Percentiles rank a stretch among this genome's conserved stretches.
These are phyloP conservation scores for Polydrusus pterygomalis DNA, from an alignment of 2,888 invertebrate species.

Conservation along the genomic window DNA sequence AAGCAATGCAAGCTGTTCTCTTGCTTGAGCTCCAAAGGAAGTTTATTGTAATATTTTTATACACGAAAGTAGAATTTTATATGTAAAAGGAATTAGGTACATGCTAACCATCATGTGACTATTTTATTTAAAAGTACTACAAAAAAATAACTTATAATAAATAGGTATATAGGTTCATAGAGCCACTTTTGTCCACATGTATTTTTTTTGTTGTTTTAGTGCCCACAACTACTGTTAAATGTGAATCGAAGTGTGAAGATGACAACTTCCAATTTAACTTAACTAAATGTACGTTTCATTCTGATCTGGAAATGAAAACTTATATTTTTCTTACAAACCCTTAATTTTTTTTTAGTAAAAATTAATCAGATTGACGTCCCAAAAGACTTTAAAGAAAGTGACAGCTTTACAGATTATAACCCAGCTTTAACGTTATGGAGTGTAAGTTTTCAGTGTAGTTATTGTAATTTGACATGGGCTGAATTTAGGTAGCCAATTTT, in stretches of 20 bases:
- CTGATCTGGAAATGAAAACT: neutral
- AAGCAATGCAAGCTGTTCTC: too few relatives aligned
- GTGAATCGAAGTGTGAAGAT: constrained; percentile 47
- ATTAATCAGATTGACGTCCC: constrained; percentile 50
- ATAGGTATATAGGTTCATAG: too few relatives aligned
- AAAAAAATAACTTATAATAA: too few relatives aligned
- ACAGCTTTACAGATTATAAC: constrained; percentile 63
- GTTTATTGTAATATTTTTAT: too few relatives aligned
- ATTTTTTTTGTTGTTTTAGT: constrained; percentile 50
- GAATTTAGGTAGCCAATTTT: too few relatives aligned
- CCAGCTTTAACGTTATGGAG: constrained; percentile 65
- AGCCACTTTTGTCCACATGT: too few relatives aligned
- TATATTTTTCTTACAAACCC: neutral
- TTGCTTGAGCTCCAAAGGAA: too few relatives aligned
- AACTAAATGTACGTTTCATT: constrained; percentile 35
- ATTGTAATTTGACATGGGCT: too few relatives aligned
- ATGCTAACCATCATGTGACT: too few relatives aligned
- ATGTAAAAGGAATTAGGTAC: too few relatives aligned
- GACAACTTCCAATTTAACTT: constrained; percentile 26
- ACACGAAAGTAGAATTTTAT: too few relatives aligned
- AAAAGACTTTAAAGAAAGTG: constrained; percentile 59
- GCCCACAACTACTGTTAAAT: constrained; percentile 40
- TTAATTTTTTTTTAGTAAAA: constrained; percentile 52
- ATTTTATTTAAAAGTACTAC: too few relatives aligned
- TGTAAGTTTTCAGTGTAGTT: constrained; percentile 58